Conservation (phyloP, 30 jellyfish, hydroid and myxozoan genomes). For the Catostylus mosaicus region DNA sequence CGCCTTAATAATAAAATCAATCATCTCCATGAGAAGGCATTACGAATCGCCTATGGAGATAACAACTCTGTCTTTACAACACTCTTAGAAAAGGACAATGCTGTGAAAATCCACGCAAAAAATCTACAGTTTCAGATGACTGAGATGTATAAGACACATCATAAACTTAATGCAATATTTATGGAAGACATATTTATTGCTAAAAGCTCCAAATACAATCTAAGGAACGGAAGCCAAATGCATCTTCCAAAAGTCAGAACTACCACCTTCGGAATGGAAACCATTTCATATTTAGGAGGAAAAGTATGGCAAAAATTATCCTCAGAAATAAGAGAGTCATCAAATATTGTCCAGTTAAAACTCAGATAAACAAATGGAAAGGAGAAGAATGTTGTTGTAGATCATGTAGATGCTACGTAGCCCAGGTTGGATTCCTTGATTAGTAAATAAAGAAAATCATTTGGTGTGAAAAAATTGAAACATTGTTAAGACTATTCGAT, state of each 20-base stretch:
- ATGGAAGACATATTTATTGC: background rate
- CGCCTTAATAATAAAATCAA: background rate
- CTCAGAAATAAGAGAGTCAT: background rate
- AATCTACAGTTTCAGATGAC: constrained; percentile 5
- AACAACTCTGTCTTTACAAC: background rate
- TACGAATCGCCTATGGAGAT: background rate
- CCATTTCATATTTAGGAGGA: constrained; percentile 3
- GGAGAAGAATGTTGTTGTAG: background rate
- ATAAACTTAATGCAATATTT: too few species aligned
- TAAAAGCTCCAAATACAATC: background rate
- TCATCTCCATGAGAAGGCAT: background rate
- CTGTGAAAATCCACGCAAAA: too few species aligned
- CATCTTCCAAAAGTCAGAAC: background rate
- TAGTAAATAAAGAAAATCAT: too few species aligned
- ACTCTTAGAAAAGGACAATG: background rate
- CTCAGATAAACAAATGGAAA: background rate
- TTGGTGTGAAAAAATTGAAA: too few species aligned
- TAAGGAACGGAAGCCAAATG: background rate
- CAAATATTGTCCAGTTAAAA: too few species aligned
- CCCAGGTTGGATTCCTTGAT: too few species aligned
- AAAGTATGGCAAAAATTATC: constrained; percentile 7
- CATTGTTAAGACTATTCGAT: too few species aligned
- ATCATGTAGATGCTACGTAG: too few species aligned
- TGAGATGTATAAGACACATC: constrained; percentile 6
- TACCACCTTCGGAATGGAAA: background rate